Conservation (phyloP, 2,888 invertebrate species). For the Hyposoter dolosus region DNA sequence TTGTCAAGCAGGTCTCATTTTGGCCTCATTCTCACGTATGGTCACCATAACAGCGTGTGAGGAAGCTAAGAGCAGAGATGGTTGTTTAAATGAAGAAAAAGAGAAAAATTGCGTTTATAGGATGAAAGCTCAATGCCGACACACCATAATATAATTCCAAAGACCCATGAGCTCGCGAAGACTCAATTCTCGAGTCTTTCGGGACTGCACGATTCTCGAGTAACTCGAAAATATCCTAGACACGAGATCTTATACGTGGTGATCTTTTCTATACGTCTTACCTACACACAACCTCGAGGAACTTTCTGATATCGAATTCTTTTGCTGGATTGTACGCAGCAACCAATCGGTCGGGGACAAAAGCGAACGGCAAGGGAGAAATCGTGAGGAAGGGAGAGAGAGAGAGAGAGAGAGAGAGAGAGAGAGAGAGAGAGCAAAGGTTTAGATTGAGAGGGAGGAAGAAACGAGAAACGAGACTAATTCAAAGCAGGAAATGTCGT, state of each 20-base stretch:
- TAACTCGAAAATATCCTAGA: constrained; percentile 5
- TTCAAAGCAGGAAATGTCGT: constrained; percentile 68
- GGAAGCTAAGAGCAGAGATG: not conserved
- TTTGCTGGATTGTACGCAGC: constrained; percentile 57
- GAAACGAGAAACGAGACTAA: constrained; percentile 68
- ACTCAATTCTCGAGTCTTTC: constrained; percentile 32
- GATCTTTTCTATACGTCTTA: constrained; percentile 2
- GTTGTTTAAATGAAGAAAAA: constrained; percentile 5
- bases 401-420: constrained; percentile 3
- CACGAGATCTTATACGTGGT: constrained; percentile 38
- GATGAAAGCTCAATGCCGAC: not conserved
- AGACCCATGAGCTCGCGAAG: not conserved
- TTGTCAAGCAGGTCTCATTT: not conserved
- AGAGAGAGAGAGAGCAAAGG: not conserved
- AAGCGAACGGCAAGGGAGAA: not conserved
- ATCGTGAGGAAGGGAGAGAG: not conserved
- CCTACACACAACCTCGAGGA: not conserved
- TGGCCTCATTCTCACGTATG: not conserved
- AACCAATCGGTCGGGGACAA: constrained; percentile 48
- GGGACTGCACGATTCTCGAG: constrained; percentile 8
- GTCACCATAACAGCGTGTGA: not conserved
- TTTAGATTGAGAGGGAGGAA: not conserved
- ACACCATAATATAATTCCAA: not conserved
- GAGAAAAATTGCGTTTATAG: not conserved
- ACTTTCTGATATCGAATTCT: constrained; percentile 69